Evolutionary conservation across 2,113 vertebrate genomes (phyloP).

Genomic region (Marcusenius ussheri): DNA sequence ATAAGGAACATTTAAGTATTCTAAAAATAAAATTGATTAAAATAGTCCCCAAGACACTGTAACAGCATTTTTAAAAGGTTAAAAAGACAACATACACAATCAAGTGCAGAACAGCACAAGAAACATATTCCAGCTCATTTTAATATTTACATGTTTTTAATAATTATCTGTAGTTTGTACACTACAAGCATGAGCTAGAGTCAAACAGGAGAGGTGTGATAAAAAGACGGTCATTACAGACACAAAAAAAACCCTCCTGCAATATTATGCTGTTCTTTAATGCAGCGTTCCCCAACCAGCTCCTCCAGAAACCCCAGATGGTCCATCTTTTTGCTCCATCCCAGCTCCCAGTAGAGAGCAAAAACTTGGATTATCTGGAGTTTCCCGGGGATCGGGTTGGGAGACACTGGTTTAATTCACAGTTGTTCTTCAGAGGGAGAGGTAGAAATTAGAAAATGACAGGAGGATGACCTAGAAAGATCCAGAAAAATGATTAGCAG

Average conservation of each 20-base stretch:
- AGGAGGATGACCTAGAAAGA: not conserved
- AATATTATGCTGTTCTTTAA: conserved; percentile 30
- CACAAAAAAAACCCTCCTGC: conserved; percentile 35
- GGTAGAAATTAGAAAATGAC: not conserved
- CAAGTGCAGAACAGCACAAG: not conserved
- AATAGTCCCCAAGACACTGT: not conserved
- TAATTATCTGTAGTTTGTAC: conserved; percentile 60
- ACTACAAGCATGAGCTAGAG: conserved; percentile 56
- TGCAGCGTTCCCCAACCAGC: not conserved
- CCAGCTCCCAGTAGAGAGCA: not conserved
- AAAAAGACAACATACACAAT: not conserved
- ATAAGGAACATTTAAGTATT: not conserved
- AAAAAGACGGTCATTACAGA: conserved; percentile 55
- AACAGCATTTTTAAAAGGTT: not conserved
- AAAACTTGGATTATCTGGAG: not conserved
- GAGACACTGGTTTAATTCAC: not conserved
- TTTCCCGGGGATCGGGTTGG: not conserved
- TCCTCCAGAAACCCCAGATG: not conserved
- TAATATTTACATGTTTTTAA: conserved; percentile 58
- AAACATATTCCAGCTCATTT: conserved; percentile 45
- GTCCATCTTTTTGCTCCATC: not conserved
- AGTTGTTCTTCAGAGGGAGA: conserved; percentile 20
- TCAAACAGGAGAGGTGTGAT: conserved; percentile 33
- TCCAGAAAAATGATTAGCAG: not conserved
- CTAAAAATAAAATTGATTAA: not conserved